These are phyloP conservation scores for Erethizon dorsatum DNA, from an alignment of 2,797 vertebrate species.

Conservation along the genomic window DNA sequence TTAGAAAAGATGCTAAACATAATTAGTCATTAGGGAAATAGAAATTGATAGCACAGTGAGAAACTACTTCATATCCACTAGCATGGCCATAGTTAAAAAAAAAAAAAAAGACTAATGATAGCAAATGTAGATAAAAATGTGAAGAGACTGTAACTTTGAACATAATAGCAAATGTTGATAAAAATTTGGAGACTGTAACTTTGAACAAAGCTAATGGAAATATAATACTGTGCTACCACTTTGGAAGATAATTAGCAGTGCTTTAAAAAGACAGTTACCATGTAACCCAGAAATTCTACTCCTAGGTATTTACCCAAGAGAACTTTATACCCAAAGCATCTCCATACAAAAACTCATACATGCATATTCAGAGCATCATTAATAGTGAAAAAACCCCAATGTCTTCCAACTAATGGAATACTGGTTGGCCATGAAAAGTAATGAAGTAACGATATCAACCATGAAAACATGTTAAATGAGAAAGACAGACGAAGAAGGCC, in stretches of 20 bases:
- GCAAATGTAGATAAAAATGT: background rate
- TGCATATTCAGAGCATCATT: conserved; percentile 29
- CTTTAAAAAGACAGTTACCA: conserved; percentile 13
- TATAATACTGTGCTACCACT: background rate
- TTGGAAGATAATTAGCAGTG: conserved; percentile 1
- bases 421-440: conserved; percentile 18
- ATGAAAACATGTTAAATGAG: conserved; percentile 51
- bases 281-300: background rate
- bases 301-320: background rate
- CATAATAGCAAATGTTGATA: background rate
- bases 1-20: background rate
- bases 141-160: conserved; percentile 12
- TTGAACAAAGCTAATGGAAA: background rate
- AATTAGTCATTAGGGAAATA: conserved; percentile 16
- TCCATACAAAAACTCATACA: background rate
- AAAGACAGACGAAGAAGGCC: background rate
- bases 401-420: background rate
- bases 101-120: background rate
- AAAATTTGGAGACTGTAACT: background rate
- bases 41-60: conserved; percentile 13
- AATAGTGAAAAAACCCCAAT: conserved; percentile 34
- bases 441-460: background rate
- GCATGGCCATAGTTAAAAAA: background rate
- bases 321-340: background rate
- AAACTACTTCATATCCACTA: background rate